These are phyloP conservation scores for Naja naja DNA, from an alignment of 2,113 vertebrate genomes.

Conservation along the genomic window DNA sequence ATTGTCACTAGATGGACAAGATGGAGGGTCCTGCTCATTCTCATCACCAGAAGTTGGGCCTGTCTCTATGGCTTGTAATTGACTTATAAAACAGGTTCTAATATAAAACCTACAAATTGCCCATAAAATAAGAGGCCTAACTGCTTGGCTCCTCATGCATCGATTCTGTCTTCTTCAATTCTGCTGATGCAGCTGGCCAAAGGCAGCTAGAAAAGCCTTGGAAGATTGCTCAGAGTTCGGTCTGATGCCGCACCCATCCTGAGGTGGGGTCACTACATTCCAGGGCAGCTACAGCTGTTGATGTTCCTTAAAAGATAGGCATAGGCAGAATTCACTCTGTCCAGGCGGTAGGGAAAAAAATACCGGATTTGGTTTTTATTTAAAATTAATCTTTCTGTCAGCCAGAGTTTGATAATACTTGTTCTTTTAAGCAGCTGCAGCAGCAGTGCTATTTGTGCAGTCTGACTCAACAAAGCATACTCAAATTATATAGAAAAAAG, in stretches of 20 bases:
- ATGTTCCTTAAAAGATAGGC: neutral
- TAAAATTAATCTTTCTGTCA: neutral
- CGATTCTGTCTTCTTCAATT: neutral
- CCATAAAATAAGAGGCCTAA: neutral
- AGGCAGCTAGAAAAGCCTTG: neutral
- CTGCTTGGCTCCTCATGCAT: neutral
- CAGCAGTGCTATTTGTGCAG: neutral
- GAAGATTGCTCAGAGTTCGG: neutral
- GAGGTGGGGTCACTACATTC: constrained; percentile 21
- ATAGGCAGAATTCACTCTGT: neutral
- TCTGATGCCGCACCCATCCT: constrained; percentile 13
- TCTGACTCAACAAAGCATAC: neutral
- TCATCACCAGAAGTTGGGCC: neutral
- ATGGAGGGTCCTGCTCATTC: neutral
- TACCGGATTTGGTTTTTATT: neutral
- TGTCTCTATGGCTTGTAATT: neutral
- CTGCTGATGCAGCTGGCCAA: neutral
- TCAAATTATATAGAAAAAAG: constrained; percentile 4
- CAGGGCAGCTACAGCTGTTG: constrained; percentile 25
- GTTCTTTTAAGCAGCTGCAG: neutral
- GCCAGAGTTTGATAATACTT: neutral
- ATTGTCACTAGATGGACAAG: neutral
- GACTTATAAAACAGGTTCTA: neutral
- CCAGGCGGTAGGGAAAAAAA: neutral
- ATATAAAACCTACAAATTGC: neutral